These are phyloP conservation scores for Bucco capensis DNA, from an alignment of 2,113 vertebrate genomes.

Conservation along the genomic window DNA sequence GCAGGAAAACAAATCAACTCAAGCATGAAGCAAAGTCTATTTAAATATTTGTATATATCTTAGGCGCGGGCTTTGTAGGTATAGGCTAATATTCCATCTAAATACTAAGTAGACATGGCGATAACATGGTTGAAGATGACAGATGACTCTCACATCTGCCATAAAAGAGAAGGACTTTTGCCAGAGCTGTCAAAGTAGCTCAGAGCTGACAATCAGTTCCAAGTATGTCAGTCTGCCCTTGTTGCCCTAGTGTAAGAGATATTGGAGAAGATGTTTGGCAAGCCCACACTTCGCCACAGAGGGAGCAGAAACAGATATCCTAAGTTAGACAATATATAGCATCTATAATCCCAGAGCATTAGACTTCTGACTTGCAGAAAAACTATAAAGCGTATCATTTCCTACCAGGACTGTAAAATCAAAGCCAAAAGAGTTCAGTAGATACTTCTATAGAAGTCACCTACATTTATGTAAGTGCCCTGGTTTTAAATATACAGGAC, in stretches of 20 bases:
- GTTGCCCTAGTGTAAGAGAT: background rate
- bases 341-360: background rate
- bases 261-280: background rate
- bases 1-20: background rate
- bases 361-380: background rate
- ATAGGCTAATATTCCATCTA: background rate
- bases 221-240: background rate
- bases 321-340: background rate
- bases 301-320: background rate
- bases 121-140: background rate
- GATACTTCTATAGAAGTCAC: background rate
- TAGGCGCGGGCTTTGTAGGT: background rate
- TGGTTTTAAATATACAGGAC: background rate
- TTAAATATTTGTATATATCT: background rate
- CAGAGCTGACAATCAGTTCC: background rate
- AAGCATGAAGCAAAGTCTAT: background rate
- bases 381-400: background rate
- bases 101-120: background rate
- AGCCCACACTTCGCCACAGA: background rate
- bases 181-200: background rate
- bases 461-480: background rate
- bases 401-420: background rate
- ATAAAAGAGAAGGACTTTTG: background rate
- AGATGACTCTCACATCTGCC: slow-evolving; percentile 8
- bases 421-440: background rate